Base-by-base conservation (phyloP, 2,888 invertebrate genomes). In the Aspidiotus destructor region DNA sequence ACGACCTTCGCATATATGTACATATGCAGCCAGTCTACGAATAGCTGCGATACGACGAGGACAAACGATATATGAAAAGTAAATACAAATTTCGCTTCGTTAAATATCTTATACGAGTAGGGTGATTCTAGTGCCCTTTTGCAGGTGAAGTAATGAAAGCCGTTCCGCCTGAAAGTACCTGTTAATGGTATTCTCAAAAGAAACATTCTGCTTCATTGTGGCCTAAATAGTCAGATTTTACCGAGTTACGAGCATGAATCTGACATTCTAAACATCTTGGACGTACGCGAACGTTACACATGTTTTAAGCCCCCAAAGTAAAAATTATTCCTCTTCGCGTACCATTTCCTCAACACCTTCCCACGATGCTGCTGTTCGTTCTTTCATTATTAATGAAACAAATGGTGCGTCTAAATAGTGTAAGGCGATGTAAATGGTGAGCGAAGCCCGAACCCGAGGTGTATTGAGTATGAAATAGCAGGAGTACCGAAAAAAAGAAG, bases 101-200 rank as follows among this genome's bases (percentile, higher is more conserved):
- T 48, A n/a, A 48, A 48, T 48, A 48, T 48, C 48, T 48, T 48
- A 48, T 48, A 48, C 28, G 28, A 48, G 48, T n/a, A 48, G 11
- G 48, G 48, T 11, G 48, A 48, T 48, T n/a, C n/a, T 28, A 28
- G 28, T 54, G 17, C 55, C 17, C 55, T 9, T 54, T 16, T n/a
- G 55, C n/a, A 55, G n/a, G 17, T 15, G 58, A 28, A 54, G 58
- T 40, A 58, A 58, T 58, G 58, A 58, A 58, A 58, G 28, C 58
- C 40, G 55, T 58, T 58, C 16, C 58, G 40, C 58, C 40, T 28
- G 17, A 58, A 58, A 58, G 58, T 9, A 16, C 28, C 58, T 58
- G 58, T 58, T 58, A 58, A 58, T 58, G 58, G 58, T 58, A 58
- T 58, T 58, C 40, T 28, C 16, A 16, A 55, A 55, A 55, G 55